Percentiles rank a stretch among this genome's conserved stretches.
These are phyloP conservation scores for Eleginops maclovinus DNA, from an alignment of 2,113 vertebrate species.

Conservation along the genomic window DNA sequence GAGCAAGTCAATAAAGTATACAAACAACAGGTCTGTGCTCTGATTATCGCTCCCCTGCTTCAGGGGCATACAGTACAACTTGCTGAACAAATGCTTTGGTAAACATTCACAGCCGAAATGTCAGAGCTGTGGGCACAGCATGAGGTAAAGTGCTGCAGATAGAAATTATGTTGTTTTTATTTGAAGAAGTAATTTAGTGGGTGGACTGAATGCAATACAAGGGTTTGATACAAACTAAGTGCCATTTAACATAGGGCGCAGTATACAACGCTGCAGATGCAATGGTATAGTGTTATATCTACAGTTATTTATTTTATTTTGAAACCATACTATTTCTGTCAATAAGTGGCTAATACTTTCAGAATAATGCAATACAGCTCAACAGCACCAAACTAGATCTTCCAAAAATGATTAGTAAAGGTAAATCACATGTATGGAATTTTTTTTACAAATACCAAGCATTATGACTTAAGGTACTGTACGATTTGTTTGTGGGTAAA, in stretches of 20 bases:
- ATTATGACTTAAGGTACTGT: no score
- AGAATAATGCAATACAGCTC: no score
- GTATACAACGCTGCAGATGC: no score
- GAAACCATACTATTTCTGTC: not conserved
- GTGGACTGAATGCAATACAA: not conserved
- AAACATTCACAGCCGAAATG: conserved; percentile 54
- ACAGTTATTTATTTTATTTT: no score
- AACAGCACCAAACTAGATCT: not conserved
- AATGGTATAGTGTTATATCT: no score
- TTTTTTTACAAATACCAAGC: not conserved
- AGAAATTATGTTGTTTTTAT: not conserved
- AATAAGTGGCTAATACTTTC: no score
- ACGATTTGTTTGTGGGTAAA: not conserved
- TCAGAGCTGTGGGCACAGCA: conserved; percentile 22
- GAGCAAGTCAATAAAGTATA: conserved; percentile 78
- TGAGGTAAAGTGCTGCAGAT: conserved; percentile 2
- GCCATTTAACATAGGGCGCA: not conserved
- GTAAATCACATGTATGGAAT: not conserved
- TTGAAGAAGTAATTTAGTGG: conserved; percentile 1
- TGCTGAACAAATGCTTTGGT: conserved; percentile 63
- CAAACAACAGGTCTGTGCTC: conserved; percentile 68
- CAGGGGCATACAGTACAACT: conserved; percentile 32
- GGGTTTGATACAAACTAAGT: not conserved
- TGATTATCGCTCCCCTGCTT: conserved; percentile 65
- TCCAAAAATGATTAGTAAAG: not conserved